phyloP scores from a whole-genome alignment of 1,140 invertebrate genomes.

The Philopotamus ludificatus region DNA sequence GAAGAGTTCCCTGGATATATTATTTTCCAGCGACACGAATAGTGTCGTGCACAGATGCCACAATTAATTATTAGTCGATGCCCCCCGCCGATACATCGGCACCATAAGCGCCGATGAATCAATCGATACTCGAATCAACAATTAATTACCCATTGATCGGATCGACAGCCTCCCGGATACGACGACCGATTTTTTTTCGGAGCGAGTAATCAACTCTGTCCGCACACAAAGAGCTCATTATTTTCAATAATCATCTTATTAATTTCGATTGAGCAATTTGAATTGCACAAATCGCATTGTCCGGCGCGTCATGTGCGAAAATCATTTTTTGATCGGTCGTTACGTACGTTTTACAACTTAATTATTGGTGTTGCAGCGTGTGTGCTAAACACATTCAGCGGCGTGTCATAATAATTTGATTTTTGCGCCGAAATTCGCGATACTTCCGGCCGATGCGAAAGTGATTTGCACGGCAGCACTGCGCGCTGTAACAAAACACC shows the following conservation, averaged over 20 bases:
- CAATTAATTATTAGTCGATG: too few relatives aligned
- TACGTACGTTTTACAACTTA: too few relatives aligned
- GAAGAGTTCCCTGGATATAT: neutral
- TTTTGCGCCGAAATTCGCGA: too few relatives aligned
- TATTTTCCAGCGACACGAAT: neutral
- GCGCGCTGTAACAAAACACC: neutral
- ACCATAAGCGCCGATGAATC: neutral
- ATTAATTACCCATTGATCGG: neutral
- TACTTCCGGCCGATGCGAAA: too few relatives aligned
- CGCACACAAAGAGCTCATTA: neutral
- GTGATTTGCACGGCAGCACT: neutral
- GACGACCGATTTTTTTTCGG: neutral
- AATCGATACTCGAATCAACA: neutral
- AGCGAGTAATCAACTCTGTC: neutral
- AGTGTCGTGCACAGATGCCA: neutral
- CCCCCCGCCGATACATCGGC: neutral
- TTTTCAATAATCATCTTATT: constrained; percentile 11
- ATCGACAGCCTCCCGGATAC: constrained; percentile 6
- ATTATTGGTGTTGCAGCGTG: too few relatives aligned
- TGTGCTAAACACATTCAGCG: too few relatives aligned
- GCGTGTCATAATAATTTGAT: too few relatives aligned
- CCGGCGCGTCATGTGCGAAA: neutral
- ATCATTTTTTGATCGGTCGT: neutral
- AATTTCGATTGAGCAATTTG: constrained; percentile 10
- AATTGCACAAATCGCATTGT: neutral